Evolutionary conservation across 64 coral and sea anemone genomes (phyloP).

Genomic region (Anthopleura sola): DNA sequence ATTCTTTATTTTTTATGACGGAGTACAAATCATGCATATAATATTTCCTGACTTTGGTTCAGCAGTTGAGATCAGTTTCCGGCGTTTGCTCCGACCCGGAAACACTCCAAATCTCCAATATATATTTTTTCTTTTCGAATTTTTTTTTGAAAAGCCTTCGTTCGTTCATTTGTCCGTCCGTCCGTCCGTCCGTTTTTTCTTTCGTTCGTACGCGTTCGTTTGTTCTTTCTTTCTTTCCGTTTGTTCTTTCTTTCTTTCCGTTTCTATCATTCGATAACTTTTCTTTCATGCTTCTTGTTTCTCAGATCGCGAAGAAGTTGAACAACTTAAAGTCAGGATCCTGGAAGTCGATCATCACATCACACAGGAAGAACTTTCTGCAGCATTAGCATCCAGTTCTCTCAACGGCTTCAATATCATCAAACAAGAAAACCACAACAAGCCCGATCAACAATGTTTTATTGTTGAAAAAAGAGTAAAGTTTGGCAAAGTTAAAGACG

Average conservation of each 20-base stretch:
- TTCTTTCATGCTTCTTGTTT: background rate
- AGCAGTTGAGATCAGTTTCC: no score
- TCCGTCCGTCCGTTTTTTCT: no score
- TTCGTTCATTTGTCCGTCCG: no score
- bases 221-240: background rate
- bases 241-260: background rate
- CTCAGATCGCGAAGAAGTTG: background rate
- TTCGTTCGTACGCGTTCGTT: no score
- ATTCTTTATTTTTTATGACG: no score
- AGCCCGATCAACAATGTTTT: background rate
- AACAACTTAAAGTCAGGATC: background rate
- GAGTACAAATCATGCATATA: no score
- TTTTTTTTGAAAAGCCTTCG: no score
- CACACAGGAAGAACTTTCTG: background rate
- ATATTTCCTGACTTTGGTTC: no score
- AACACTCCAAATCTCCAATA: no score
- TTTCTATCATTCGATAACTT: background rate
- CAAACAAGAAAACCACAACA: background rate
- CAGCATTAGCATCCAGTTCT: background rate
- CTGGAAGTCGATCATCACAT: background rate
- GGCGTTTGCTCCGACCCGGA: no score
- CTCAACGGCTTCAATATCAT: conserved; percentile 4
- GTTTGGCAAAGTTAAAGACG: background rate
- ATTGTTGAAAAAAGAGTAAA: background rate
- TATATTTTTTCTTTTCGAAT: no score